A percentile compares a stretch with the other conserved stretches of the same genome.
Conservation (phyloP, 2,888 invertebrate species). For the Pterostichus niger region DNA sequence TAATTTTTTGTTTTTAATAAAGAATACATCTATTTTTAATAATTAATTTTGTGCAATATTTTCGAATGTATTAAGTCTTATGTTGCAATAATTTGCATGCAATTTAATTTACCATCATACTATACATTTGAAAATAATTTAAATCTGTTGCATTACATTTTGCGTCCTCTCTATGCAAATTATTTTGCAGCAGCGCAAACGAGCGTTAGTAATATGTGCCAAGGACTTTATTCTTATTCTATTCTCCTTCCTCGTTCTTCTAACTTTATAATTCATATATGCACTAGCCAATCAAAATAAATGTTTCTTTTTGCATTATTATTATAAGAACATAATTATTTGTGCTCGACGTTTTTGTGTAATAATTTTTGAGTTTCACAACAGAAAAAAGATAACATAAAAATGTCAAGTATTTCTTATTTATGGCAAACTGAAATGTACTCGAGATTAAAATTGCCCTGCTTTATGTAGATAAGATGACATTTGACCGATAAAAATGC, state of each 20-base stretch:
- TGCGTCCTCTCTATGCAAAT: constrained; percentile 23
- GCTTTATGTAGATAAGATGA: constrained; percentile 41
- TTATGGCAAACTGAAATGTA: neutral
- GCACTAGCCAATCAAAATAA: no score
- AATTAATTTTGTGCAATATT: constrained; percentile 3
- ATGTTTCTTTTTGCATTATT: no score
- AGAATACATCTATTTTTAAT: neutral
- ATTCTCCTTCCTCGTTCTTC: neutral
- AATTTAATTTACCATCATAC: constrained; percentile 18
- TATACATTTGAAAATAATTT: constrained; percentile 36
- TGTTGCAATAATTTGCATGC: constrained; percentile 49
- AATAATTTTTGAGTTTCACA: no score
- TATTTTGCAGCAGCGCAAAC: constrained; percentile 32
- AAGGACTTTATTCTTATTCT: constrained; percentile 39
- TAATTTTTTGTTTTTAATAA: no score
- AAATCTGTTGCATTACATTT: constrained; percentile 36
- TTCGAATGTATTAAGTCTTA: neutral
- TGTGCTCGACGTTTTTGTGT: no score
- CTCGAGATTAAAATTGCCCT: constrained; percentile 15
- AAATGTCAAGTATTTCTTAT: constrained; percentile 28
- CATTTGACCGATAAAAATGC: constrained; percentile 48
- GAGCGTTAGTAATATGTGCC: constrained; percentile 32
- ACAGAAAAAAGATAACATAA: neutral
- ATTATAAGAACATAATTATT: no score
- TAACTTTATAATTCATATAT: constrained; percentile 13